A percentile compares a stretch with the other conserved stretches of the same genome.
Conservation (phyloP, 2,113 vertebrate species). For the Fukomys damarensis region DNA sequence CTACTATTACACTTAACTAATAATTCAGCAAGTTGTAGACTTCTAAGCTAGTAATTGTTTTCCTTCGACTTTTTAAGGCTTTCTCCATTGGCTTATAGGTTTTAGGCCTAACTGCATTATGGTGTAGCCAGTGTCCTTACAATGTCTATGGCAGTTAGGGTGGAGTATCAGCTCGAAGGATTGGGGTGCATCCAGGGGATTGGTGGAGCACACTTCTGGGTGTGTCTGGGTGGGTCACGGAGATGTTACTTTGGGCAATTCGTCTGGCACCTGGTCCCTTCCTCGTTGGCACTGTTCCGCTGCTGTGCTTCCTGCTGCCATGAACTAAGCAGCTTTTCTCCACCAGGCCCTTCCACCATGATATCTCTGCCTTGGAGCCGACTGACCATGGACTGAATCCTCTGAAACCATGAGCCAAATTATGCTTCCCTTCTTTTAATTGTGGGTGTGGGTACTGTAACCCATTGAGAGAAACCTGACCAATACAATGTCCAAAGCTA, state of each 20-base stretch:
- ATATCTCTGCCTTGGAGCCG: background rate
- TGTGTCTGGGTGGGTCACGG: background rate
- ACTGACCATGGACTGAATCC: background rate
- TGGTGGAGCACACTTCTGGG: background rate
- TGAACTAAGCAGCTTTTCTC: background rate
- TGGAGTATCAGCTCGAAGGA: background rate
- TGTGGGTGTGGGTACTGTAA: background rate
- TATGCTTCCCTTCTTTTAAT: background rate
- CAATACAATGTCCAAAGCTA: background rate
- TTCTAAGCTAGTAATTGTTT: background rate
- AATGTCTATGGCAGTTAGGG: background rate
- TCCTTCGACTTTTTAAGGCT: background rate
- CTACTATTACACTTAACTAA: background rate
- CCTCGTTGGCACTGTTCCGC: background rate
- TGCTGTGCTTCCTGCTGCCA: background rate
- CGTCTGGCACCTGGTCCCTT: background rate
- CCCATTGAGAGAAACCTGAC: background rate
- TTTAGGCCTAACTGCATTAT: background rate
- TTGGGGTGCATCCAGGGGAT: background rate
- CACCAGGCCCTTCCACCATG: background rate
- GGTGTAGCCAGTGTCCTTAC: background rate
- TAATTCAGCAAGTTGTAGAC: background rate
- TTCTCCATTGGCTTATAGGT: background rate
- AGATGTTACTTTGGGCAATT: background rate
- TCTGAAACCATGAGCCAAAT: background rate